A percentile compares a stretch with the other conserved stretches of the same genome.
Conservation (phyloP, 2,888 invertebrate genomes). For the Anoplius nigerrimus region DNA sequence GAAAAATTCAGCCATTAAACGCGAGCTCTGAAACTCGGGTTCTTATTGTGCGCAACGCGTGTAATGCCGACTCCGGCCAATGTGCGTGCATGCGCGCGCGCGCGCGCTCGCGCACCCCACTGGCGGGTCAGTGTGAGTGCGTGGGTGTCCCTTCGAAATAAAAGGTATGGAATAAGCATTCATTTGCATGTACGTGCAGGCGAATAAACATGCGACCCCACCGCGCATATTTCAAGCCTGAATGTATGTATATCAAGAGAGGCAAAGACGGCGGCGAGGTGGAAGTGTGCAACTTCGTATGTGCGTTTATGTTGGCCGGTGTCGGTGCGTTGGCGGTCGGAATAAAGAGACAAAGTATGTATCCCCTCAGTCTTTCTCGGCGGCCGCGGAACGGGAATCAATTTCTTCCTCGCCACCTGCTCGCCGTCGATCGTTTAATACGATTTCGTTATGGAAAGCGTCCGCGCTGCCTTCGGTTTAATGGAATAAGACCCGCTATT, state of each 20-base stretch:
- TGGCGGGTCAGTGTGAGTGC: not conserved
- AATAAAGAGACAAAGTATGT: slow-evolving; percentile 13
- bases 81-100: not conserved
- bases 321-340: not conserved
- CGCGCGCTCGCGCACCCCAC: not conserved
- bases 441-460: slow-evolving; percentile 23
- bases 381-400: slow-evolving; percentile 29
- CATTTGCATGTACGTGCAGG: slow-evolving; percentile 42
- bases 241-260: not conserved
- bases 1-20: slow-evolving; percentile 11
- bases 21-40: not conserved
- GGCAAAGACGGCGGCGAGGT: not conserved
- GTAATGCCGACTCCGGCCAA: not conserved
- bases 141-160: slow-evolving; percentile 26
- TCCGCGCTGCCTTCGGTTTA: too few species aligned
- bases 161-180: slow-evolving; percentile 24
- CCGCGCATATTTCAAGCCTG: slow-evolving; percentile 30
- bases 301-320: too few species aligned
- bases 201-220: slow-evolving; percentile 33
- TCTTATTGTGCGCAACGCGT: too few species aligned
- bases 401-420: slow-evolving; percentile 34
- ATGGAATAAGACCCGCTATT: too few species aligned
- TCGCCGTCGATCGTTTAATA: slow-evolving; percentile 11
- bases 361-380: slow-evolving; percentile 10
- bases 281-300: too few species aligned